Evolutionary conservation across 2,888 invertebrate species (phyloP), one percentile per base, ranked within the genome.

Genomic region (Dendrolimus houi): DNA sequence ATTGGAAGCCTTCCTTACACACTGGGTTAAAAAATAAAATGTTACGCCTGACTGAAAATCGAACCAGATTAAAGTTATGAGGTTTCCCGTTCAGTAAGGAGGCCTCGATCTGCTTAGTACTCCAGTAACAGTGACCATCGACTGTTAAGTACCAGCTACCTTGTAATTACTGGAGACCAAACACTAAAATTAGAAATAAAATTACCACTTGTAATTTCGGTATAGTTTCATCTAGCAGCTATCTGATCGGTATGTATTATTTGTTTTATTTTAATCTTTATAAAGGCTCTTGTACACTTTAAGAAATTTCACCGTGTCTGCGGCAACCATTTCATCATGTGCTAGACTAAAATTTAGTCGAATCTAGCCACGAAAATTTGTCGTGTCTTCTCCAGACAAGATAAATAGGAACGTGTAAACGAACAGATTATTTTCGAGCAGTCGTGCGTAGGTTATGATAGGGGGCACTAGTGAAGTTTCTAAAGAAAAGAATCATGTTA

Each of bases 21-120:
- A 47, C 9, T 9, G 2, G 10, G 47, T 47, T 47, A 47, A 12
- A 12, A 47, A 12, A 2, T 10, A 67, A 78, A 82, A 72, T 64
- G 81, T 84, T 80, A 17, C 64, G 59, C 9, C 83, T 85, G 83
- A 64, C 76, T 77, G 70, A 75, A 74, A 82, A 79, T 47, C 47
- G 47, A 47, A 47, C 71, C 76, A 83, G 87, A 86, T 87, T 87
- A 89, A 57, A 62, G 57, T 60, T 59, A 62, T 84, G 81, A 57
- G 88, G 89, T 77, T 89, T 88, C 88, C 64, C 70, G 67, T 64
- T 69, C 71, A 74, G 70, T 73, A 72, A 68, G 70, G 71, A 69
- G 64, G 72, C 69, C 0, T 71, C 71, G 70, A 73, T 69, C 76
- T 77, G 77, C 79, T 81, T 78, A 81, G 75, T 74, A 69, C 59